A percentile compares a stretch with the other conserved stretches of the same genome.
Conservation (phyloP, 2,113 vertebrate genomes). For the Seriola quinqueradiata region DNA sequence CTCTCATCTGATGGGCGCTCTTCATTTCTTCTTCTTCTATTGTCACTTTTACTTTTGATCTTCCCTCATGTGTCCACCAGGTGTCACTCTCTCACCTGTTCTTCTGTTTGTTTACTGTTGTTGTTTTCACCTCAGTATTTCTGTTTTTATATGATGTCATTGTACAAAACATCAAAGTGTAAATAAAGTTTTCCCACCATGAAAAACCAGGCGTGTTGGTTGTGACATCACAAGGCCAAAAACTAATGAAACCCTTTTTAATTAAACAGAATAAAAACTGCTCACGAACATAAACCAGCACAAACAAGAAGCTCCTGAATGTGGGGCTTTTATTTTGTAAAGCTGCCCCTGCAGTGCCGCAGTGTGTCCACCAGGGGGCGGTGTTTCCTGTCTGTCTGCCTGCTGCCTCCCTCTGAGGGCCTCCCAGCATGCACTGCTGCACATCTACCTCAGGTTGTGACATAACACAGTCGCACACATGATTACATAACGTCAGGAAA, state of each 20-base stretch:
- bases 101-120: neutral
- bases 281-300: too few relatives aligned
- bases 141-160: neutral
- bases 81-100: neutral
- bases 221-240: too few relatives aligned
- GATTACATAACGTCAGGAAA: neutral
- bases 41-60: neutral
- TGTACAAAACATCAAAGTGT: neutral
- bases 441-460: neutral
- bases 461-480: neutral
- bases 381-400: neutral
- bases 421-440: conserved; percentile 28
- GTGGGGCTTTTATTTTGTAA: conserved; percentile 8
- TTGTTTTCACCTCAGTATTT: neutral
- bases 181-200: neutral
- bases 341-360: neutral
- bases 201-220: neutral
- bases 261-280: too few relatives aligned
- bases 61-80: neutral
- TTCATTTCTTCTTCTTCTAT: neutral
- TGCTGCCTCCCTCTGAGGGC: neutral
- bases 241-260: too few relatives aligned
- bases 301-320: neutral
- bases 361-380: neutral
- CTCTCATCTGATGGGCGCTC: conserved; percentile 67